These are phyloP conservation scores for Lepisosteus oculatus DNA, from an alignment of 2,113 vertebrate genomes.

Conservation along the genomic window DNA sequence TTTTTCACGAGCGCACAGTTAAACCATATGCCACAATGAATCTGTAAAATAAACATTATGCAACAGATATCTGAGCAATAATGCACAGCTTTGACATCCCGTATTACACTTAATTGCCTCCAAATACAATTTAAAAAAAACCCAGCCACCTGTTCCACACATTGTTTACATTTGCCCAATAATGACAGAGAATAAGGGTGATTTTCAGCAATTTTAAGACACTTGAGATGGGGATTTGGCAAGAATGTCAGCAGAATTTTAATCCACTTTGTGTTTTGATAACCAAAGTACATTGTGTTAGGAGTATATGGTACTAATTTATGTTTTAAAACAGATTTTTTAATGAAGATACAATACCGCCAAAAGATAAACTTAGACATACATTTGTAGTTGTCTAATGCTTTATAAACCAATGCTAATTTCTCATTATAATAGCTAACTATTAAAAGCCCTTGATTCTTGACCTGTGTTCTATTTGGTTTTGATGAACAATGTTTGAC, in stretches of 20 bases:
- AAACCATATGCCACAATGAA: slow-evolving; percentile 62
- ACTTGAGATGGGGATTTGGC: slow-evolving; percentile 50
- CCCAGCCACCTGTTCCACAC: slow-evolving; percentile 60
- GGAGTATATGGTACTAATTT: slow-evolving; percentile 45
- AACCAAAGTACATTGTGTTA: slow-evolving; percentile 47
- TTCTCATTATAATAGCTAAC: no score
- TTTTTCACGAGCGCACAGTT: slow-evolving; percentile 50
- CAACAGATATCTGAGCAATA: slow-evolving; percentile 58
- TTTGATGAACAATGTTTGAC: no score
- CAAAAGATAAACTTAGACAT: slow-evolving; percentile 46
- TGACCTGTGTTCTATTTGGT: no score
- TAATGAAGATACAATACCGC: slow-evolving; percentile 36
- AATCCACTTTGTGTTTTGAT: slow-evolving; percentile 48
- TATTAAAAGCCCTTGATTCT: no score
- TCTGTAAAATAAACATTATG: slow-evolving; percentile 65
- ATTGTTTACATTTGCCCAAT: slow-evolving; percentile 52
- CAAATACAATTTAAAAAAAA: slow-evolving; percentile 55
- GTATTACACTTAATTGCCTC: slow-evolving; percentile 71
- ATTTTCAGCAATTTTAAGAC: slow-evolving; percentile 51
- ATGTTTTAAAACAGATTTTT: slow-evolving; percentile 54
- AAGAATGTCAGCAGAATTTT: slow-evolving; percentile 57
- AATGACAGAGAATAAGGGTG: slow-evolving; percentile 43
- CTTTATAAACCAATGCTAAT: slow-evolving; percentile 20
- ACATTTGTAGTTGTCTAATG: slow-evolving; percentile 41
- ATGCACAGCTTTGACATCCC: slow-evolving; percentile 62